A percentile compares a stretch with the other conserved stretches of the same genome.
Conservation (phyloP, 2,113 vertebrate species). For the Rhea pennata region DNA sequence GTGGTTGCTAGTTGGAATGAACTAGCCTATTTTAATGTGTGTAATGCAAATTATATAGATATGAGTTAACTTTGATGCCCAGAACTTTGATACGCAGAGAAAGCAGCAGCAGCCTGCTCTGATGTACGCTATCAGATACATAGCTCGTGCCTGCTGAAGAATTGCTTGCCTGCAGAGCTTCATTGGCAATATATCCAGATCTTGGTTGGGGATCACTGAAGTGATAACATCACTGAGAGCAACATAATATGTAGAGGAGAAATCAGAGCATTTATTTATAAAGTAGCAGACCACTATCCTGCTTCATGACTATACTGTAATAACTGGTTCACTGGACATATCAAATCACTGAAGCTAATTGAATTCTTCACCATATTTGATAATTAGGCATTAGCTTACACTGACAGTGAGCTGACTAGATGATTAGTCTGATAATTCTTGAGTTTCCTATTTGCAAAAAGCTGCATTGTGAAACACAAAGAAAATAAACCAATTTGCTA, state of each 20-base stretch:
- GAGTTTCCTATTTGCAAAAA: slow-evolving; percentile 4
- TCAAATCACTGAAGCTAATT: not conserved
- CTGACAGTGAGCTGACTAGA: not conserved
- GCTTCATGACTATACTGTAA: not conserved
- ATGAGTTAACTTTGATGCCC: not conserved
- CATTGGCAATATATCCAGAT: not conserved
- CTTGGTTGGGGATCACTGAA: not conserved
- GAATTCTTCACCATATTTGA: not conserved
- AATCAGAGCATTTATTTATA: not conserved
- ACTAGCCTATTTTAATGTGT: not conserved
- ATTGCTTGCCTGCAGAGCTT: not conserved
- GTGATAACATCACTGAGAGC: not conserved
- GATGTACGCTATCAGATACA: not conserved
- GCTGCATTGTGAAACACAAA: not conserved
- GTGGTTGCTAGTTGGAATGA: not conserved
- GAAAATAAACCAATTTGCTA: slow-evolving; percentile 33
- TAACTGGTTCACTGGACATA: not conserved
- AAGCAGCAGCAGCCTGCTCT: not conserved
- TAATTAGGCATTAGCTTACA: not conserved
- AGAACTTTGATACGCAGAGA: not conserved
- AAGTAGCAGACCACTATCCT: not conserved
- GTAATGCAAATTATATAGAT: not conserved
- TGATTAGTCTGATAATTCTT: not conserved
- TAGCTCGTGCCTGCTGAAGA: not conserved
- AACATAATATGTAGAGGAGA: not conserved